phyloP scores from a whole-genome alignment of 2,888 invertebrate genomes.

The Sphecodes monilicornis region DNA sequence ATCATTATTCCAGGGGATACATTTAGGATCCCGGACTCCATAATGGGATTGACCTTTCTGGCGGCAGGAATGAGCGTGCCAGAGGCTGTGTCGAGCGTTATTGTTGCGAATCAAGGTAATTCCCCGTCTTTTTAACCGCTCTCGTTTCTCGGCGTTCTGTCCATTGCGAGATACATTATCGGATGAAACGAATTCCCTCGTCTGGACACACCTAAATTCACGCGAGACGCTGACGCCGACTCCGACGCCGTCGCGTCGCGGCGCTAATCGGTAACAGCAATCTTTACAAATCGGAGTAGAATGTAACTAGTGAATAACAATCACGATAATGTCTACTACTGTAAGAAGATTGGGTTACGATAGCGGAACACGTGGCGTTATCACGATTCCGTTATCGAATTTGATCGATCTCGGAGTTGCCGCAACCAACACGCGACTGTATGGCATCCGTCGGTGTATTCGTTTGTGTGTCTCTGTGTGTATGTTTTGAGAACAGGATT shows the following conservation, averaged over 20 bases:
- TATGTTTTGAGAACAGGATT: neutral
- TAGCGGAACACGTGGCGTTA: conserved; percentile 15
- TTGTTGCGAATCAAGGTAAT: conserved; percentile 92
- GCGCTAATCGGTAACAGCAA: neutral
- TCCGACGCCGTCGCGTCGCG: neutral
- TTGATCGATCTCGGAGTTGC: conserved; percentile 26
- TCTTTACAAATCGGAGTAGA: conserved; percentile 3
- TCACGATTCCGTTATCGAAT: conserved; percentile 29
- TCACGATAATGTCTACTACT: conserved; percentile 38
- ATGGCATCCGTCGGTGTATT: neutral
- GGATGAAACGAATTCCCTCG: neutral
- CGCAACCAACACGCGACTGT: neutral
- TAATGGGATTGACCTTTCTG: conserved; percentile 93
- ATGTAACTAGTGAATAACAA: conserved; percentile 24
- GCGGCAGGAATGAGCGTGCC: conserved; percentile 95
- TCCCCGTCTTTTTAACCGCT: conserved; percentile 2
- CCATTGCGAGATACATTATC: conserved; percentile 6
- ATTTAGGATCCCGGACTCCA: conserved; percentile 92
- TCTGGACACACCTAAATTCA: neutral
- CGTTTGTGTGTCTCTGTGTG: neutral
- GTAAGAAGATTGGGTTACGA: conserved; percentile 1
- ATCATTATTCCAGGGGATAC: conserved; percentile 88
- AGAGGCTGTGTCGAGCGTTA: conserved; percentile 93
- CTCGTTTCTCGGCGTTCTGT: neutral
- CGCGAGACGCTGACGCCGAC: neutral